A percentile compares a stretch with the other conserved stretches of the same genome.
Conservation (phyloP, 2,888 invertebrate species). For the Oscheius sp. region DNA sequence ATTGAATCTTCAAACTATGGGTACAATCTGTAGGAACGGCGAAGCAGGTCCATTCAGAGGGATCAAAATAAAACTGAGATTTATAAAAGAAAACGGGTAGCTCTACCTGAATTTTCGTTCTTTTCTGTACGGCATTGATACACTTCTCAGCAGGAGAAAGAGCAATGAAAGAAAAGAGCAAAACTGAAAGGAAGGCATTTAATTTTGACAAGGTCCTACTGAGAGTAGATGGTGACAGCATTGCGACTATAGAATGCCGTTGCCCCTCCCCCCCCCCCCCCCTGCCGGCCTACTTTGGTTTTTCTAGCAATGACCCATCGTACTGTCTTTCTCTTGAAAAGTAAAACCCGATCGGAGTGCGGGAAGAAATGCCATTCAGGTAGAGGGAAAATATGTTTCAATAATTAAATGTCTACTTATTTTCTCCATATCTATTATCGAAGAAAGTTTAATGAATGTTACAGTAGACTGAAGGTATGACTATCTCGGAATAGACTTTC, state of each 20-base stretch:
- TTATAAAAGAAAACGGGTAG: background rate
- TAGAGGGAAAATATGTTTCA: background rate
- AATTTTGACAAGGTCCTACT: too few species aligned
- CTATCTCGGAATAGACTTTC: too few species aligned
- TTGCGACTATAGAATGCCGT: conserved; percentile 9
- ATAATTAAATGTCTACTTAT: background rate
- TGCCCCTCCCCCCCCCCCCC: conserved; percentile 12
- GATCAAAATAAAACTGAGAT: conserved; percentile 30
- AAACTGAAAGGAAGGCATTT: too few species aligned
- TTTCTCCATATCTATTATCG: too few species aligned
- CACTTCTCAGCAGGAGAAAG: conserved; percentile 1
- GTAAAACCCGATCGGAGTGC: background rate
- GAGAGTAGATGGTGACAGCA: conserved; percentile 22
- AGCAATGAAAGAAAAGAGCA: background rate
- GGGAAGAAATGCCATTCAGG: background rate
- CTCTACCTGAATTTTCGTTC: conserved; percentile 5
- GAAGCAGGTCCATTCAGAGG: conserved; percentile 25
- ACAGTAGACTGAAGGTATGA: too few species aligned
- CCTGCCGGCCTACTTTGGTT: conserved; percentile 19
- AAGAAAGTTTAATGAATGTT: too few species aligned
- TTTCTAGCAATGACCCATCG: conserved; percentile 16
- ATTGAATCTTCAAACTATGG: conserved; percentile 8
- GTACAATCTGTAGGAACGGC: conserved; percentile 25
- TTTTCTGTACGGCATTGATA: background rate
- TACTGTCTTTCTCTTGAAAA: conserved; percentile 10